phyloP scores from a whole-genome alignment of 1,140 invertebrate genomes.

The Nymphalis io region DNA sequence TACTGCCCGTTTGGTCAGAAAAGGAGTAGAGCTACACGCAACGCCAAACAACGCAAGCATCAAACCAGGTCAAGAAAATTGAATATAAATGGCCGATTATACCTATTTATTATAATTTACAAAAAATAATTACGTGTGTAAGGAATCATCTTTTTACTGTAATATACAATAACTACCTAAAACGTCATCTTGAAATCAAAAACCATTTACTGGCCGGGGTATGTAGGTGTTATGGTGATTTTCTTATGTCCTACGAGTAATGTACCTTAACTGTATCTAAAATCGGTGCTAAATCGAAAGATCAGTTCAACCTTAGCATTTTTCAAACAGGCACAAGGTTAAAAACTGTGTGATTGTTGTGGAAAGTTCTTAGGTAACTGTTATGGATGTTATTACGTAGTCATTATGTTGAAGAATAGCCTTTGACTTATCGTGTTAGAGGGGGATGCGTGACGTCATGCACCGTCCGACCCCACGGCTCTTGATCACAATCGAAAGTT shows the following conservation, averaged over 20 bases:
- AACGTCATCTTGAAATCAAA: background rate
- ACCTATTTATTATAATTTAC: background rate
- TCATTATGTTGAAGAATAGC: conserved; percentile 42
- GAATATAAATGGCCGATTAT: background rate
- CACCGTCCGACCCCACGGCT: conserved; percentile 45
- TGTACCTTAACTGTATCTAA: background rate
- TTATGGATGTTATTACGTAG: conserved; percentile 37
- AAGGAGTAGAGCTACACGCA: conserved; percentile 55
- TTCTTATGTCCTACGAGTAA: background rate
- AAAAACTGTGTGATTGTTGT: conserved; percentile 33
- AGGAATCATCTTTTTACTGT: background rate
- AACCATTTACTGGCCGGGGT: background rate
- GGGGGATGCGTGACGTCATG: conserved; percentile 56
- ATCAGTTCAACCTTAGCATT: conserved; percentile 30
- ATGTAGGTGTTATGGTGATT: background rate
- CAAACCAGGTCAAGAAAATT: conserved; percentile 62
- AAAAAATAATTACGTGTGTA: background rate
- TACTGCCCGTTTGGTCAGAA: conserved; percentile 64
- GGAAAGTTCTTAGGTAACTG: conserved; percentile 37
- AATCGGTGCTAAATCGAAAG: background rate
- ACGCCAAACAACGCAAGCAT: conserved; percentile 48
- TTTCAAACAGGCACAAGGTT: conserved; percentile 35
- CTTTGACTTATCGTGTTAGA: conserved; percentile 41
- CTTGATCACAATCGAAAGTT: conserved; percentile 51
- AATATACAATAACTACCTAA: background rate